Evolutionary conservation across 2,113 vertebrate species (phyloP).

Genomic region (Peromyscus maniculatus): DNA sequence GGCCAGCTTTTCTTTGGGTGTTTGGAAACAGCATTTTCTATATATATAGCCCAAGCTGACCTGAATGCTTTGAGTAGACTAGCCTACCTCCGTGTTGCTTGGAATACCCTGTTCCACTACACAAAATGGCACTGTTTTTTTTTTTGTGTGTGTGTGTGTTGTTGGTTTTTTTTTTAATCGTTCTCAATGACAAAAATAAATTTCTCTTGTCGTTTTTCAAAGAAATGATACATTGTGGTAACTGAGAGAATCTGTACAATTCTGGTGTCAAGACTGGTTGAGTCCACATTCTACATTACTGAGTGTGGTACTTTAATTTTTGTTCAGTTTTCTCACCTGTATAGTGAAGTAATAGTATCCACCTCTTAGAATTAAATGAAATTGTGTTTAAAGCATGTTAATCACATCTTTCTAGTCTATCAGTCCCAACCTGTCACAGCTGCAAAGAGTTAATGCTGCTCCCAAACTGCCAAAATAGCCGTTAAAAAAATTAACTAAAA

Average conservation of each 20-base stretch:
- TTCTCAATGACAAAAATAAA: not conserved
- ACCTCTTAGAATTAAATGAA: not conserved
- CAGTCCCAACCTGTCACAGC: not conserved
- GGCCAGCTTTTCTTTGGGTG: not conserved
- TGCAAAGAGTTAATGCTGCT: constrained; percentile 37
- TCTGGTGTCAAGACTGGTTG: not conserved
- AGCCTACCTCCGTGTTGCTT: not conserved
- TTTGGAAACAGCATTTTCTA: not conserved
- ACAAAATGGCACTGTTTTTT: not conserved
- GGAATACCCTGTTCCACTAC: not conserved
- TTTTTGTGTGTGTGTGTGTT: too few species aligned
- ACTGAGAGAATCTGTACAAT: not conserved
- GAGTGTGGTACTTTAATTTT: not conserved
- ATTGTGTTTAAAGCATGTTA: not conserved
- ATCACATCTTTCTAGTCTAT: not conserved
- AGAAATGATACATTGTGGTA: not conserved
- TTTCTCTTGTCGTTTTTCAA: not conserved
- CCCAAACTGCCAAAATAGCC: constrained; percentile 31
- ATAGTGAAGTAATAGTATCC: not conserved
- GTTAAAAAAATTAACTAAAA: constrained; percentile 30
- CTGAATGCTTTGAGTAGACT: not conserved
- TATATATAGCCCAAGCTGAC: not conserved
- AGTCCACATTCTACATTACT: not conserved
- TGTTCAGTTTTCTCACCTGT: constrained; percentile 7
- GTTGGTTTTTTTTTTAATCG: not conserved